Base-by-base conservation (phyloP, 1,140 invertebrate species). In the Ips nitidus region DNA sequence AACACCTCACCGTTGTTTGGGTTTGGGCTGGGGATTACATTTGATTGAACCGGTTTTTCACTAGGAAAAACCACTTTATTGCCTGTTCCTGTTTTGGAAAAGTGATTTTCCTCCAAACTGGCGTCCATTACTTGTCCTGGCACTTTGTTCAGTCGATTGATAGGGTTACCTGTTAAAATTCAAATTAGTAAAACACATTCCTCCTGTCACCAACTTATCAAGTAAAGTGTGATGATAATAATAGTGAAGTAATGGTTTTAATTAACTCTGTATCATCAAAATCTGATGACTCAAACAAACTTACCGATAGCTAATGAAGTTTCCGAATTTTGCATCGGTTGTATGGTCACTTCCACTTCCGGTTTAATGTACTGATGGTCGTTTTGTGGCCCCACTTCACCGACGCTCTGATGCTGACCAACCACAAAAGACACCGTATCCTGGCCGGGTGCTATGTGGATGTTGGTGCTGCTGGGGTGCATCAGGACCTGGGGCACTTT, bases 381-480 rank as follows among this genome's bases (percentile, higher is more conserved):
- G 22, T 22, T 0, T 22, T 22, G 22, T 22, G 22, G 22, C n/a
- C 78, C 76, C 22, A 81, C 82, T 47, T 83, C 82, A 4, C 68
- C 68, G 39, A 88, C 85, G 59, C 84, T 86, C 63, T 88, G 87
- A 52, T 85, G 82, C 62, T 87, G 87, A 1, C 87, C 86, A 2
- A 88, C 78, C 3, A 88, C 85, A 73, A 89, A 88, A 0, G 86
- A 85, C 3, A 88, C 86, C 1, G 85, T 87, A 62, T 88, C 84
- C 71, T 88, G 87, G 57, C 85, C 85, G 1, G 86, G 86, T 0
- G 85, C 84, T 45, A 89, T 86, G 45, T 86, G 84, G 47, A 89
- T 84, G 52, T 87, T 88, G 64, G 86, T 88, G 1, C 85, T 86
- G 67, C 85, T 86, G 40, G 86, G 85, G n/a, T 55, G 67, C 37